Percentiles rank a stretch among this genome's conserved stretches.
phyloP scores from a whole-genome alignment of 2,113 vertebrate species.

The Solea senegalensis region DNA sequence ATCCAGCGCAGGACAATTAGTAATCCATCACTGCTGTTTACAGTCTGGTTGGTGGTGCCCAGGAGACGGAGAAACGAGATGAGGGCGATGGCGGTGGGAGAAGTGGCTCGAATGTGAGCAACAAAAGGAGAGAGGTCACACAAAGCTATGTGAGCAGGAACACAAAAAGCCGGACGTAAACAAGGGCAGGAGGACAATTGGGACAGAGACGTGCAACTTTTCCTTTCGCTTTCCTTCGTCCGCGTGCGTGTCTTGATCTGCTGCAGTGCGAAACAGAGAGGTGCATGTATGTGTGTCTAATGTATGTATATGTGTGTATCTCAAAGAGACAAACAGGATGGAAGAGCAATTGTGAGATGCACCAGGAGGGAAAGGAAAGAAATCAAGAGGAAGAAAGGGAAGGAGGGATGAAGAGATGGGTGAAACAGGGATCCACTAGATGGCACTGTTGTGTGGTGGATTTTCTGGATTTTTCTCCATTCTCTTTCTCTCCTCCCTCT shows the following conservation, averaged over 20 bases:
- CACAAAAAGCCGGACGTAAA: constrained; percentile 37
- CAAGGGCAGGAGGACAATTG: constrained; percentile 38
- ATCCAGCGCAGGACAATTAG: constrained; percentile 69
- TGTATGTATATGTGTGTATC: constrained; percentile 7
- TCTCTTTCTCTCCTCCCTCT: constrained; percentile 21
- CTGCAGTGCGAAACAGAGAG: constrained; percentile 9
- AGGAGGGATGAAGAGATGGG: background rate
- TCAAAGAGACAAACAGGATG: constrained; percentile 1
- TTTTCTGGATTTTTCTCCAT: constrained; percentile 16
- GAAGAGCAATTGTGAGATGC: constrained; percentile 9
- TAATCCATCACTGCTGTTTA: constrained; percentile 70
- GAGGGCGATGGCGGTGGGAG: background rate
- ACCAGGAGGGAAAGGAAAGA: constrained; percentile 5
- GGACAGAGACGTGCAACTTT: constrained; percentile 32
- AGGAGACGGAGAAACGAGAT: constrained; percentile 26
- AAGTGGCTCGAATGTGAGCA: constrained; percentile 6
- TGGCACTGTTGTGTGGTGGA: constrained; percentile 75
- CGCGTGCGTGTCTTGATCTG: constrained; percentile 38
- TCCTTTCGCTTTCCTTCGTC: constrained; percentile 1
- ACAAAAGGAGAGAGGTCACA: constrained; percentile 11
- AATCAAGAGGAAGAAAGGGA: constrained; percentile 22
- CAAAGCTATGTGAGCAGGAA: constrained; percentile 7
- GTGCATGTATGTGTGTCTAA: constrained; percentile 6
- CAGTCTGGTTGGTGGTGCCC: constrained; percentile 58
- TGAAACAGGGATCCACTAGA: constrained; percentile 58